Evolutionary conservation across 2,113 vertebrate species (phyloP), one percentile per base, ranked within the genome.

Genomic region (Sinocyclocheilus rhinocerous): DNA sequence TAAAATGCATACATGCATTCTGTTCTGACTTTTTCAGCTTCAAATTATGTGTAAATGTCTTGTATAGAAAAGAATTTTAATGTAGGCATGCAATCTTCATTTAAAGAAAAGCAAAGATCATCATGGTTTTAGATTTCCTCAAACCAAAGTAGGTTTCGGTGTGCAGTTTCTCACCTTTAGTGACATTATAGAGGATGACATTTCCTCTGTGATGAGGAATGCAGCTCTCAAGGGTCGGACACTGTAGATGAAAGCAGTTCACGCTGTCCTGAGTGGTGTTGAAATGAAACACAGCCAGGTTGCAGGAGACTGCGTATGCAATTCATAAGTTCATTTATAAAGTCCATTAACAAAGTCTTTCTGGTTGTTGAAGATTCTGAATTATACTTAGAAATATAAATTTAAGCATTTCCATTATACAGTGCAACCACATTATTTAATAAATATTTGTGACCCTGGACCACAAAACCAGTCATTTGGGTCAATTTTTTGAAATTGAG

Each of bases 181-280:
- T 97, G 89, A 99, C 91, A 67, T 98, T 98, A 93, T 97, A 98
- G 22, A 99, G 92, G 72, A 97, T 92, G 26, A 95, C 95, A 84
- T 96, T 92, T 55, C 89, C 86, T 81, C 93, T 94, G 22, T 95
- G 94, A 50, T 92, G 95, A 39, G 97, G 90, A 24, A 97, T 92
- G 76, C 98, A 98, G 89, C 97, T 99, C 90, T 97, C 96, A 89
- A 96, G 80, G 0, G 94, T 93, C 0, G 97, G 97, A 81, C 98
- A 99, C 88, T 96, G 95, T 20, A 98, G 1, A 22, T 98, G 97
- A 89, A 97, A 94, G 88, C 98, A 99, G 91, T 98, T 98, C 75
- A 89, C 92, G 0, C 88, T 95, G 83, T 94, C 93, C 20, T 95
- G 92, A 69, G 92, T 84, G 16, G 92, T 90, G 39, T 96, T 95